phyloP scores from a whole-genome alignment of 2,797 vertebrate species.

The Sebastes taczanowskii region DNA sequence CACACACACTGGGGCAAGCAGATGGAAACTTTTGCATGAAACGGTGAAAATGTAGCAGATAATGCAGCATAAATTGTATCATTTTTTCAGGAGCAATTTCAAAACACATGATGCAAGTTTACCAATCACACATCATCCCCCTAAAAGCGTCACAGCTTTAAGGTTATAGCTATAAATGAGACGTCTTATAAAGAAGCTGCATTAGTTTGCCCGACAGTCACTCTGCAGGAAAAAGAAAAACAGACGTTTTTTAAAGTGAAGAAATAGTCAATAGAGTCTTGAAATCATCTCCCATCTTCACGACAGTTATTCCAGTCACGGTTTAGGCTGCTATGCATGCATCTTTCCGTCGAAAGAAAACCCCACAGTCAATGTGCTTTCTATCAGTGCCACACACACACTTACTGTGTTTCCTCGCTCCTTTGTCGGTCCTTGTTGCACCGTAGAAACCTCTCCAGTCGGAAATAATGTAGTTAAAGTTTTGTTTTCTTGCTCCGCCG shows the following conservation, averaged over 20 bases:
- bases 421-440: neutral
- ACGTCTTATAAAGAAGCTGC: neutral
- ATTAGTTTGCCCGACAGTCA: neutral
- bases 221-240: neutral
- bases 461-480: slow-evolving; percentile 56
- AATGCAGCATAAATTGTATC: neutral
- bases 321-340: slow-evolving; percentile 55
- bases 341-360: slow-evolving; percentile 52
- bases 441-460: slow-evolving; percentile 1
- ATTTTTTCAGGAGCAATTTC: neutral
- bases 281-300: slow-evolving; percentile 41
- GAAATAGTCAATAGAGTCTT: neutral
- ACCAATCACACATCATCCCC: neutral
- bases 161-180: neutral
- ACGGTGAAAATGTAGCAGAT: slow-evolving; percentile 15
- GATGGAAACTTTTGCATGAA: slow-evolving; percentile 61
- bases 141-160: neutral
- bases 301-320: slow-evolving; percentile 78
- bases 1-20: neutral
- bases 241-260: neutral
- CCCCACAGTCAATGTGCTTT: slow-evolving; percentile 47
- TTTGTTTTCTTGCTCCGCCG: slow-evolving; percentile 67
- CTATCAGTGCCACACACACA: slow-evolving; percentile 24
- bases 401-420: slow-evolving; percentile 43
- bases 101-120: neutral